phyloP scores from a whole-genome alignment of 1,140 invertebrate genomes.

The Elymnias hypermnestra region DNA sequence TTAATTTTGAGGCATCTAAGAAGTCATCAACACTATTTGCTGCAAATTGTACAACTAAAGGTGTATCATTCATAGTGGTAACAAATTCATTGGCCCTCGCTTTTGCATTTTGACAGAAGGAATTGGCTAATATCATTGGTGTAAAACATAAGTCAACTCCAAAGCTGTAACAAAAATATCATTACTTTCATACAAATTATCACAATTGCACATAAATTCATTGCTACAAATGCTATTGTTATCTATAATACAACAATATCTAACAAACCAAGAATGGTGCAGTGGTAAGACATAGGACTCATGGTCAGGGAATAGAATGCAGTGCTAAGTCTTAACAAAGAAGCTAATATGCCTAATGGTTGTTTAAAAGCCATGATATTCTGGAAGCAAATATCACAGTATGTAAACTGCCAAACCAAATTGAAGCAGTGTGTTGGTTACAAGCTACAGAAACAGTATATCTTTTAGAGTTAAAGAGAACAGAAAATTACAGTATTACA shows the following conservation, averaged over 20 bases:
- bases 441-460: no score
- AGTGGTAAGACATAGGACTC: no score
- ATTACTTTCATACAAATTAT: slow-evolving; percentile 82
- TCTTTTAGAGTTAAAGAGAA: no score
- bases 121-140: slow-evolving; percentile 97
- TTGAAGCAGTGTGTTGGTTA: no score
- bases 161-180: slow-evolving; percentile 77
- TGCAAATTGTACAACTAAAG: slow-evolving; percentile 96
- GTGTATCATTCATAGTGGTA: slow-evolving; percentile 86
- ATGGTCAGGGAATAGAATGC: no score
- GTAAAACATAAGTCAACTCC: slow-evolving; percentile 94
- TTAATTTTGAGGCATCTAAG: slow-evolving; percentile 87
- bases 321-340: no score
- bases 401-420: no score
- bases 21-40: slow-evolving; percentile 91
- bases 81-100: slow-evolving; percentile 93
- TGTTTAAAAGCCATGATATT: no score
- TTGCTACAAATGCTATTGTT: slow-evolving; percentile 94
- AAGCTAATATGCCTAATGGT: no score
- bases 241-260: slow-evolving; percentile 3
- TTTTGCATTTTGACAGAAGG: slow-evolving; percentile 91
- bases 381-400: no score
- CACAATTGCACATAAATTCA: slow-evolving; percentile 96
- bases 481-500: no score
- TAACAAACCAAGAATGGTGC: no score